These are phyloP conservation scores for Euthynnus affinis DNA, from an alignment of 2,797 vertebrate species.

Conservation along the genomic window DNA sequence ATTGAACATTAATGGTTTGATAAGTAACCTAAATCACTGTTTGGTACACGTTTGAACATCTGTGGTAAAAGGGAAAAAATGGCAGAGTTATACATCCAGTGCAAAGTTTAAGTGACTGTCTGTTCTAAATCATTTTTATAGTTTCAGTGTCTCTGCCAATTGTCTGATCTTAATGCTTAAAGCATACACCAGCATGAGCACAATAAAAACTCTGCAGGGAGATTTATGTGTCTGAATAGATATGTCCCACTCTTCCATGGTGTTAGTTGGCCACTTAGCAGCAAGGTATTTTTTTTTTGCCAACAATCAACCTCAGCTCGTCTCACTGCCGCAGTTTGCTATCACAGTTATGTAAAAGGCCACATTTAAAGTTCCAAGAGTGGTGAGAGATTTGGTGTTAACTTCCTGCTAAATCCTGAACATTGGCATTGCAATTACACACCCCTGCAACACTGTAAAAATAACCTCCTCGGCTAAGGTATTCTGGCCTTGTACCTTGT, in stretches of 20 bases:
- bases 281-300: not conserved
- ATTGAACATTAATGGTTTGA: conserved; percentile 24
- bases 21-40: conserved; percentile 15
- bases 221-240: conserved; percentile 11
- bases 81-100: not conserved
- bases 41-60: not conserved
- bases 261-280: conserved; percentile 8
- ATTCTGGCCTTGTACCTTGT: conserved; percentile 35
- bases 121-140: conserved; percentile 42
- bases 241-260: not conserved
- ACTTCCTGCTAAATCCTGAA: conserved; percentile 39
- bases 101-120: not conserved
- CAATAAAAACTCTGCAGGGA: conserved; percentile 1
- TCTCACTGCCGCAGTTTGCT: not conserved
- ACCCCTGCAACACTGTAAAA: conserved; percentile 52
- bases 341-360: conserved; percentile 24
- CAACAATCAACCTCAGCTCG: conserved; percentile 5
- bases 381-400: conserved; percentile 21
- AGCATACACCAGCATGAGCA: not conserved
- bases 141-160: not conserved
- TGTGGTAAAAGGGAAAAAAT: not conserved
- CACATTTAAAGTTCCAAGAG: conserved; percentile 33
- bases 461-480: conserved; percentile 28
- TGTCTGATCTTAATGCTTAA: conserved; percentile 11
- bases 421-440: conserved; percentile 59